Base-by-base conservation (phyloP, 1,140 invertebrate genomes). In the Drosophila chauvacae region DNA sequence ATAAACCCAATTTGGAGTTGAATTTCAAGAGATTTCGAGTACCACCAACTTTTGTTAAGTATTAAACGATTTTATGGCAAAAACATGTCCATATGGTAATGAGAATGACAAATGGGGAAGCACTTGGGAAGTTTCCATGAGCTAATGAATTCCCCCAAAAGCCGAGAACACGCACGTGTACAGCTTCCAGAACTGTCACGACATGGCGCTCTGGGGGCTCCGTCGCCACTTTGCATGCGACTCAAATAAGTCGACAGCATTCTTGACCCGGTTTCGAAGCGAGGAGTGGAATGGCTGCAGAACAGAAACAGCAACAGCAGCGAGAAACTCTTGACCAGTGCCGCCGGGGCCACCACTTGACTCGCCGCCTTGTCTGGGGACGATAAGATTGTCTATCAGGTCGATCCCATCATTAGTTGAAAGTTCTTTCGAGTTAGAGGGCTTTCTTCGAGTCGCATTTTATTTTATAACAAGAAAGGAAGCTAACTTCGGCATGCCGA, bases 251-350 rank as follows among this genome's bases (percentile, higher is more conserved):
- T 63, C 56, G 58, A 77, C 42, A 45, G 55, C 66, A 83, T 66
- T 71, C 81, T 84, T 84, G 81, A 84, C 81, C 81, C 81, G 72
- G 76, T 84, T 83, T n/a, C 35, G 66, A n/a, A 47, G 41, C 18
- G 68, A 51, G 51, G 56, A 57, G 44, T 33, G 47, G 37, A 51
- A 33, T 28, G 30, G 42, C 14, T 23, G 35, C 48, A 39, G 58
- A 73, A 47, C 42, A 42, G 58, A 55, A 48, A 62, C 26, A 51
- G 48, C 53, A 82, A 45, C 68, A n/a, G 16, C 45, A 26, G 7
- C n/a, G 11, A 33, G 62, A 66, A 56, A 44, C 48, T 69, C 75
- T 74, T 74, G 72, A 48, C 79, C 66, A 71, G 45, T 39, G 37
- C 9, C 23, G 18, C 7, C 6, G 39, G 18, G 68, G 39, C 41